A percentile compares a stretch with the other conserved stretches of the same genome.
Conservation (phyloP, 2,113 vertebrate species). For the Equus przewalskii region DNA sequence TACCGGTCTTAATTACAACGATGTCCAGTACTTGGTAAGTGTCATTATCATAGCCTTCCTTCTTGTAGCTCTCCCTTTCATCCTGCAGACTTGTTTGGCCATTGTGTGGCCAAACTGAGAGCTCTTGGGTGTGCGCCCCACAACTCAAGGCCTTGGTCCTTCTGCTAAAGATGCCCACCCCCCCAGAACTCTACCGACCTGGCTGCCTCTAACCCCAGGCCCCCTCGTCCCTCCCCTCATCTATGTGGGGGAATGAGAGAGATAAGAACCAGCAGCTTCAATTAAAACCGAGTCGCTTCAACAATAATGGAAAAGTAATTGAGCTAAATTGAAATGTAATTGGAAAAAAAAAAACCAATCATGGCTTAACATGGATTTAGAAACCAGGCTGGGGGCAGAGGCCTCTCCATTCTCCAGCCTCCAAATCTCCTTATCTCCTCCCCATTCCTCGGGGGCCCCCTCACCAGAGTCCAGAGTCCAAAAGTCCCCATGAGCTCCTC, state of each 20-base stretch:
- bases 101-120: background rate
- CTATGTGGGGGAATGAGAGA: constrained; percentile 42
- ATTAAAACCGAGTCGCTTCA: constrained; percentile 87
- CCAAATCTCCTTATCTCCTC: constrained; percentile 47
- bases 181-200: background rate
- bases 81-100: background rate
- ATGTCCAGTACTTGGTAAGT: background rate
- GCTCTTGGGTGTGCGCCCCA: background rate
- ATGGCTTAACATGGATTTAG: constrained; percentile 74
- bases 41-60: background rate
- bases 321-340: constrained; percentile 90
- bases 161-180: background rate
- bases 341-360: constrained; percentile 86
- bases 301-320: constrained; percentile 89
- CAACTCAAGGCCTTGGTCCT: background rate
- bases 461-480: background rate
- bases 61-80: background rate
- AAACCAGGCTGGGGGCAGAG: constrained; percentile 70
- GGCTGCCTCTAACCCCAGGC: background rate
- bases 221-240: background rate
- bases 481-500: background rate
- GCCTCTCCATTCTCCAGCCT: constrained; percentile 5
- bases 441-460: background rate
- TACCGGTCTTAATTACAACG: background rate
- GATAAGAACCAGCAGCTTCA: constrained; percentile 75